Evolutionary conservation across 2,888 invertebrate species (phyloP).

Genomic region (Eurytoma californica): DNA sequence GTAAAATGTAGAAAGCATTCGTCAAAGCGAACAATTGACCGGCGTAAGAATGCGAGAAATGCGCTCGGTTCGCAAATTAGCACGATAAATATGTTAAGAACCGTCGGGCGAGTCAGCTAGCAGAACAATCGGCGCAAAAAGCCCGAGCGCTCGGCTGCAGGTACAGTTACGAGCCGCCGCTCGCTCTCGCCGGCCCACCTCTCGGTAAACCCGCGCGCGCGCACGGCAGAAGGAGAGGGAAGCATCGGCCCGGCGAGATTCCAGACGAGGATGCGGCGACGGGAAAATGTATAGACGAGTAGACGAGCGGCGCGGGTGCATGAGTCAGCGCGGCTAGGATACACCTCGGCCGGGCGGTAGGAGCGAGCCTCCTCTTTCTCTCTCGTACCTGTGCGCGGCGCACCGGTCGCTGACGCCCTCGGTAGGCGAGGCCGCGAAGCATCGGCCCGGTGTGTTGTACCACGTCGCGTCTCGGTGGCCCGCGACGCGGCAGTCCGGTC

Average conservation of each 20-base stretch:
- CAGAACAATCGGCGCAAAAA: slow-evolving; percentile 6
- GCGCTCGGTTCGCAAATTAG: not conserved
- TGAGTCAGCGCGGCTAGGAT: slow-evolving; percentile 34
- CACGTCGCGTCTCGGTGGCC: not conserved
- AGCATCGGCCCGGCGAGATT: not conserved
- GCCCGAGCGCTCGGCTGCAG: not conserved
- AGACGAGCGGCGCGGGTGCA: slow-evolving; percentile 2
- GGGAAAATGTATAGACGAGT: slow-evolving; percentile 31
- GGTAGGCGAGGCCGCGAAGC: slow-evolving; percentile 57
- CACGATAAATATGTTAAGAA: slow-evolving; percentile 36
- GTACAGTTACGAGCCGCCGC: no score
- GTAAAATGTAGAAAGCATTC: not conserved
- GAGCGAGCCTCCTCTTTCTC: not conserved
- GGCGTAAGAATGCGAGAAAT: not conserved
- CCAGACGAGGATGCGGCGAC: not conserved
- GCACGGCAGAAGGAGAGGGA: slow-evolving; percentile 15
- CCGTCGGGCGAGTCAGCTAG: not conserved
- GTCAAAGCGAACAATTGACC: not conserved
- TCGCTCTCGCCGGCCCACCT: no score
- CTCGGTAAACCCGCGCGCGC: not conserved
- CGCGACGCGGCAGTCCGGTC: slow-evolving; percentile 6
- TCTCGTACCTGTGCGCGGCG: slow-evolving; percentile 38
- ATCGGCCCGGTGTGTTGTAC: not conserved
- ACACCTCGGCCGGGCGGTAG: slow-evolving; percentile 17
- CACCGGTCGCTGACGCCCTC: slow-evolving; percentile 59